Evolutionary conservation across 2,797 vertebrate genomes (phyloP), one percentile per base, ranked within the genome.

Genomic region (Thripadectes ignobilis): DNA sequence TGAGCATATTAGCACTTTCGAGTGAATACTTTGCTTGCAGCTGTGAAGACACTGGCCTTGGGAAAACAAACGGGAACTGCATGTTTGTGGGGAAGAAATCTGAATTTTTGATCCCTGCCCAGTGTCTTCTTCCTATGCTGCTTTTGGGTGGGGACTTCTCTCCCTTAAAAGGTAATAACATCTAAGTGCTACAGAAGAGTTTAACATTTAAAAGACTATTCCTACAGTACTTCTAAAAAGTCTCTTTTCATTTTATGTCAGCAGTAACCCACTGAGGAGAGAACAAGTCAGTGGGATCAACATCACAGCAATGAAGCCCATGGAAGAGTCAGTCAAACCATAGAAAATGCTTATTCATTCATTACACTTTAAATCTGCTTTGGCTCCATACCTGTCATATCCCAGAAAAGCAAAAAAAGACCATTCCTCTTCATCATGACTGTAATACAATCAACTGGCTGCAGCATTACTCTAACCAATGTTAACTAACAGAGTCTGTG

Each of bases 341-440:
- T 8, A 76, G 80, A 86, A 96, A 96, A 88, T 61, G 67, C 91
- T 94, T 95, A 90, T 96, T 94, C 87, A 76, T 95, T 96, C 82
- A 93, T 90, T 95, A 94, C 74, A 86, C 80, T 94, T 96, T 96
- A 94, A 96, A 96, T 94, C 91, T 92, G 83, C 73, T 85, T 94
- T 95, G 91, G 92, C 95, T 93, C 82, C 52, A 52, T 79, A 96
- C 85, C 94, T 36, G 10, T 96, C 94, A 96, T 73, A 97, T 95
- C 94, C 96, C 94, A 96, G 96, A 96, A 97, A 97, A 94, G 89
- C 82, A 92, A 91, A 96, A 94, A 92, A 92, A 91, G 74, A 93
- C 79, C 88, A 97, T 97, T 97, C 80, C 88, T 96, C 96, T 97
- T 97, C 95, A 96, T 97, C 96, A 96, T 94, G 91, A 94, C 92